phyloP scores from a whole-genome alignment of 2,797 vertebrate genomes.

The Melanotaenia maccullochi region DNA sequence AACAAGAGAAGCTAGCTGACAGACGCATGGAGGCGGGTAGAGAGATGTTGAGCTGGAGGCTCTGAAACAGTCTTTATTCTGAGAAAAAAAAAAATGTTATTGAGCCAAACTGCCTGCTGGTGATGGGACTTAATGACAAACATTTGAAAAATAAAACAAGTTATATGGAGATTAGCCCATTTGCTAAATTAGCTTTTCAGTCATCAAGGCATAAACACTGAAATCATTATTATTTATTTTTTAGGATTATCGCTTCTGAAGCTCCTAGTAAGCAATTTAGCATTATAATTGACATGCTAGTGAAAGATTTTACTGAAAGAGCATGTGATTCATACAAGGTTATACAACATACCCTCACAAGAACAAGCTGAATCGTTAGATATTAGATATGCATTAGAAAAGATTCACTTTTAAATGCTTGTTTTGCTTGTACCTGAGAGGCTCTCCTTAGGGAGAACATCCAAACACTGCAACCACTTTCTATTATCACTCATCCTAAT shows the following conservation, averaged over 20 bases:
- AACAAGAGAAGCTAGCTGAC: conserved; percentile 28
- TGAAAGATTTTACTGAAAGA: conserved; percentile 17
- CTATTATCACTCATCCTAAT: conserved; percentile 4
- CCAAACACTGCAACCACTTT: not conserved
- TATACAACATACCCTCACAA: not conserved
- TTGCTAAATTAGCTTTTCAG: conserved; percentile 46
- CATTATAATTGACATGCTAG: conserved; percentile 18
- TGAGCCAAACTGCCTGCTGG: conserved; percentile 33
- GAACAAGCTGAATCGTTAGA: not conserved
- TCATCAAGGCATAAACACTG: conserved; percentile 34
- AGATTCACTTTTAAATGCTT: not conserved
- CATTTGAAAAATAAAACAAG: conserved; percentile 41
- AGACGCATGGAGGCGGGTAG: conserved; percentile 20
- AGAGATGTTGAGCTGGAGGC: conserved; percentile 25
- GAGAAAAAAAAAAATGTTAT: conserved; percentile 19
- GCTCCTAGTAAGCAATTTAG: conserved; percentile 31
- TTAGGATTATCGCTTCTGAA: conserved; percentile 14
- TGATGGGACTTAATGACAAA: conserved; percentile 26
- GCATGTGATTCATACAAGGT: conserved; percentile 4
- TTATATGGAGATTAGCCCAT: conserved; percentile 38
- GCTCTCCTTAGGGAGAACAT: not conserved
- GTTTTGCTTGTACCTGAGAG: not conserved
- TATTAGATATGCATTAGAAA: conserved; percentile 8
- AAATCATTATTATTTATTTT: conserved; percentile 33
- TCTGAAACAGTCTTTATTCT: conserved; percentile 13